These are phyloP conservation scores for Adelges cooleyi DNA, from an alignment of 1,140 invertebrate species.

Conservation along the genomic window DNA sequence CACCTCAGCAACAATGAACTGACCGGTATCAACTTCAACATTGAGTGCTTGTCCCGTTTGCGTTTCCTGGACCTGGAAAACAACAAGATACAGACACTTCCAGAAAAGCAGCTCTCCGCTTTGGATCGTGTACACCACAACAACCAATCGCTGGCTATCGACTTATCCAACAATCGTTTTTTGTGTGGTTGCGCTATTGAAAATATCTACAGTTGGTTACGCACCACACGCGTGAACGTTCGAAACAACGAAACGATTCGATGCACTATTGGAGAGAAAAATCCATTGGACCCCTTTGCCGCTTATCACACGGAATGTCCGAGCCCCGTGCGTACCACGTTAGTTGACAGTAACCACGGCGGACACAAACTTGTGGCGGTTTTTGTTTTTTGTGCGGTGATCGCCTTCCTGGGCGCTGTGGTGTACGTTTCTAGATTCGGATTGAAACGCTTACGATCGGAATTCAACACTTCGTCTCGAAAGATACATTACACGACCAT, in stretches of 20 bases:
- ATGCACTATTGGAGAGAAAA: constrained; percentile 39
- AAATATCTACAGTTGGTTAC: constrained; percentile 52
- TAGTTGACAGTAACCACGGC: constrained; percentile 31
- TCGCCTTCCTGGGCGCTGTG: constrained; percentile 39
- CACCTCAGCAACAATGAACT: constrained; percentile 56
- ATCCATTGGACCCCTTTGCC: constrained; percentile 26
- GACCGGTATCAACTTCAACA: constrained; percentile 50
- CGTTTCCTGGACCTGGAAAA: constrained; percentile 56
- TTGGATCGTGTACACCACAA: constrained; percentile 47
- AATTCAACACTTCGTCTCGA: constrained; percentile 52
- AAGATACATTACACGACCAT: constrained; percentile 65
- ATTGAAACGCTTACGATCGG: constrained; percentile 48
- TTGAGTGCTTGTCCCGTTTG: constrained; percentile 53
- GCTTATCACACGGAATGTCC: constrained; percentile 1
- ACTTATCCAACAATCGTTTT: constrained; percentile 57
- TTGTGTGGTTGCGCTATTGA: constrained; percentile 51
- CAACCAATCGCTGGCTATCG: constrained; percentile 48
- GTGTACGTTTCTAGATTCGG: constrained; percentile 48
- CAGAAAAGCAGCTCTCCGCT: constrained; percentile 44
- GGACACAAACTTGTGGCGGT: constrained; percentile 36
- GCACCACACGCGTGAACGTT: constrained; percentile 48
- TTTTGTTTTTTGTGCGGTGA: constrained; percentile 37
- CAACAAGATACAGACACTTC: constrained; percentile 53
- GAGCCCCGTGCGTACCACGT: constrained; percentile 9
- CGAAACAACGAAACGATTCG: constrained; percentile 45